Evolutionary conservation across 2,113 vertebrate genomes (phyloP).

Genomic region (Chionis minor): DNA sequence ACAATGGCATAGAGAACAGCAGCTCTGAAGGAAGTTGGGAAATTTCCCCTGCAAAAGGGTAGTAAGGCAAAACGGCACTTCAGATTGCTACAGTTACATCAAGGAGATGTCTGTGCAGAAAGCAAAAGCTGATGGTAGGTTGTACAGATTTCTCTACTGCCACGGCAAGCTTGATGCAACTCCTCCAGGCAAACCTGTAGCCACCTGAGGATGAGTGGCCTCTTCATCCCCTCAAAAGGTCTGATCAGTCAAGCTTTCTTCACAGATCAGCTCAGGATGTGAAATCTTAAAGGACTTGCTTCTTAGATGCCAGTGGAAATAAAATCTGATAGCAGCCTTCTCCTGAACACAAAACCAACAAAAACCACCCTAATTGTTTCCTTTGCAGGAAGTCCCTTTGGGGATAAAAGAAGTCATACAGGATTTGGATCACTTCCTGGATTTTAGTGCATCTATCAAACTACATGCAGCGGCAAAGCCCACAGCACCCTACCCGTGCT

Average conservation of each 20-base stretch:
- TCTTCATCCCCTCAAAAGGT: background rate
- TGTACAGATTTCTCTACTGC: background rate
- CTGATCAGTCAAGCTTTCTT: conserved; percentile 48
- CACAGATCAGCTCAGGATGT: conserved; percentile 50
- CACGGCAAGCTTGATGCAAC: background rate
- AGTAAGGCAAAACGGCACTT: background rate
- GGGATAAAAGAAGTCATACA: conserved; percentile 70
- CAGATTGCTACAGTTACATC: background rate
- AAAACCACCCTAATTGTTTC: conserved; percentile 62
- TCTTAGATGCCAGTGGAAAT: conserved; percentile 49
- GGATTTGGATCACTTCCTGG: conserved; percentile 67
- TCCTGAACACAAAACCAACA: background rate
- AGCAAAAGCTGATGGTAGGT: background rate
- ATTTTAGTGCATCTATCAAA: conserved; percentile 47
- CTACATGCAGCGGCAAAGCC: background rate
- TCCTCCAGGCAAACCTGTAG: background rate
- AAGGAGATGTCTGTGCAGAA: background rate
- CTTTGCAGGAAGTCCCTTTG: conserved; percentile 69
- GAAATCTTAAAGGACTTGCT: conserved; percentile 60
- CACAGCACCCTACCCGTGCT: conserved; percentile 20
- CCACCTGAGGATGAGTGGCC: background rate
- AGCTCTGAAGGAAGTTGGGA: background rate
- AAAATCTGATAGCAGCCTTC: conserved; percentile 50
- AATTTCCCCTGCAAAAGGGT: background rate
- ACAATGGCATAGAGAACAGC: background rate